Conservation (phyloP, 2,888 invertebrate genomes). For the Ypsolopha scabrella region DNA sequence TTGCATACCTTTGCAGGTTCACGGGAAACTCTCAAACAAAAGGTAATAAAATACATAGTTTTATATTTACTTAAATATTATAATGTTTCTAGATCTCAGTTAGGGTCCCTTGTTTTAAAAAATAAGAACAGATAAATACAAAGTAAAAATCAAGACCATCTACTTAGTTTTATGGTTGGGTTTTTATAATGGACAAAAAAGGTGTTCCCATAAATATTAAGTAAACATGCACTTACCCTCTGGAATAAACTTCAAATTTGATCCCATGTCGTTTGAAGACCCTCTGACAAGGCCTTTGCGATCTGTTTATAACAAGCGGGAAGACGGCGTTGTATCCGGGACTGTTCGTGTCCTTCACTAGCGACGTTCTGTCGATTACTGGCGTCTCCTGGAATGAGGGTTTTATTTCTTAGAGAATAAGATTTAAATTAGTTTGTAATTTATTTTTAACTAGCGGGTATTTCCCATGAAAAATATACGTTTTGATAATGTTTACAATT, state of each 20-base stretch:
- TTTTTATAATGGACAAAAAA: not conserved
- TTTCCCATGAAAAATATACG: not conserved
- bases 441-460: not conserved
- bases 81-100: not conserved
- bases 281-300: slow-evolving; percentile 83
- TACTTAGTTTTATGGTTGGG: no score
- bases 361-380: slow-evolving; percentile 79
- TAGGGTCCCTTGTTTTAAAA: not conserved
- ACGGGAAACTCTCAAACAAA: no score
- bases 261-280: slow-evolving; percentile 90
- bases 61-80: no score
- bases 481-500: no score
- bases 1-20: no score
- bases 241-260: slow-evolving; percentile 92
- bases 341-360: slow-evolving; percentile 87
- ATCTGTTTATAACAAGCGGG: slow-evolving; percentile 82
- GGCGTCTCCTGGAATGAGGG: slow-evolving; percentile 72
- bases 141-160: no score
- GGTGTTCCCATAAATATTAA: not conserved
- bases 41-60: no score
- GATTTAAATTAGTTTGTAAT: not conserved
- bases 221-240: slow-evolving; percentile 79
- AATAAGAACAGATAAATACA: not conserved
- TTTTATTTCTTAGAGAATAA: not conserved
- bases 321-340: slow-evolving; percentile 90